Conservation (phyloP, 2,113 vertebrate species). For the Podarcis muralis region DNA sequence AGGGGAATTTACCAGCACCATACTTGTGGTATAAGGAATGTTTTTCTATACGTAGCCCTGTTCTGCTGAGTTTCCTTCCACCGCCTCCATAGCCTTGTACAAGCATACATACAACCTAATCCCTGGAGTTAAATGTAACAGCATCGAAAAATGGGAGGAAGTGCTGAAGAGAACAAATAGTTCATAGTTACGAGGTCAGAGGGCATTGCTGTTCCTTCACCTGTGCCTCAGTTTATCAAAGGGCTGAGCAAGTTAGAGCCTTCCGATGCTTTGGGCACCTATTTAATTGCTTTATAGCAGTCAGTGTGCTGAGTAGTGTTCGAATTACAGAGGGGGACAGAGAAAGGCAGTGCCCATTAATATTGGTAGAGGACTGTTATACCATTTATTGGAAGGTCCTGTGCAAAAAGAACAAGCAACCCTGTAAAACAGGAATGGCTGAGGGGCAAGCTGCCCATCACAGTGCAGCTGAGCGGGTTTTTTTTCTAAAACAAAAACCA, state of each 20-base stretch:
- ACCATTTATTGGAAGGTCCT: not conserved
- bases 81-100: not conserved
- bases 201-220: not conserved
- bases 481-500: not conserved
- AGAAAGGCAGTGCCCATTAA: not conserved
- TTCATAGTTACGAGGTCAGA: not conserved
- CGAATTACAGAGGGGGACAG: not conserved
- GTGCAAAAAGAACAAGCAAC: not conserved
- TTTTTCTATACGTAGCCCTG: not conserved
- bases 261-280: not conserved
- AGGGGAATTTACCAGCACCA: not conserved
- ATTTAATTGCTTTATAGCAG: not conserved
- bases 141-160: not conserved
- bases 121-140: not conserved
- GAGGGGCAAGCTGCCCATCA: not conserved
- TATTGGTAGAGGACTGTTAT: not conserved
- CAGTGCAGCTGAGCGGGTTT: not conserved
- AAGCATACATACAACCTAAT: not conserved
- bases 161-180: not conserved
- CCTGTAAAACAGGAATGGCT: not conserved
- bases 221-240: not conserved
- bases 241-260: not conserved
- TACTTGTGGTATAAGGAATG: not conserved
- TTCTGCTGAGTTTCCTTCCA: not conserved
- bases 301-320: too few relatives aligned